A percentile compares a stretch with the other conserved stretches of the same genome.
Evolutionary conservation across 2,888 invertebrate species (phyloP).

Genomic region (Leptarthrus brevirostris): DNA sequence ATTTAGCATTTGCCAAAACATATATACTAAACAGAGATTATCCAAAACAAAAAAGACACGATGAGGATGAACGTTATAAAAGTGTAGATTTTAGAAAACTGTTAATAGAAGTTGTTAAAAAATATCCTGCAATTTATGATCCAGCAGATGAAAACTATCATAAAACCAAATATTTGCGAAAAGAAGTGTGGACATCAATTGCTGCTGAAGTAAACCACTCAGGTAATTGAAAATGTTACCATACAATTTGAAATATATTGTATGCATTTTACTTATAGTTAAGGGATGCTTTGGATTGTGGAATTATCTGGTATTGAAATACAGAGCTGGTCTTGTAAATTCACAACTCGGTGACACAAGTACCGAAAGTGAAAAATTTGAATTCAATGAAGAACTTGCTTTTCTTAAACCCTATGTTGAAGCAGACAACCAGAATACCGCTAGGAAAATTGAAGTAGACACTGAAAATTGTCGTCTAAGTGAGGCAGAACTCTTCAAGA

Average conservation of each 20-base stretch:
- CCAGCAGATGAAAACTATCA: background rate
- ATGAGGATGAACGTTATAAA: background rate
- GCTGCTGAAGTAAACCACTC: background rate
- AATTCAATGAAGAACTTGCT: background rate
- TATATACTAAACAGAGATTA: background rate
- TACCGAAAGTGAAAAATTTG: background rate
- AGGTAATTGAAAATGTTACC: background rate
- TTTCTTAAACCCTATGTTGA: slow-evolving; percentile 1
- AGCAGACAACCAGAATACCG: background rate
- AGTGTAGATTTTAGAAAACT: background rate
- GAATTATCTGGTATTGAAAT: background rate
- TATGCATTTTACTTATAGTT: background rate
- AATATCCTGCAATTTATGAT: slow-evolving; percentile 4
- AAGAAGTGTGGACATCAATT: background rate
- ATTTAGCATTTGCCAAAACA: background rate
- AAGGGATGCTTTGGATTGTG: slow-evolving; percentile 3
- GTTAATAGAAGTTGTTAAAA: background rate
- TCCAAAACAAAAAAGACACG: background rate
- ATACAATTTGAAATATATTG: background rate
- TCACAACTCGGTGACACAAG: background rate
- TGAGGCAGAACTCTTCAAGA: background rate
- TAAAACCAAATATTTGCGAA: background rate
- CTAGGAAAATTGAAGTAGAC: background rate
- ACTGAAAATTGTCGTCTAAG: no score
- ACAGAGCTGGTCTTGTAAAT: background rate